A percentile compares a stretch with the other conserved stretches of the same genome.
Evolutionary conservation across 1,140 invertebrate species (phyloP).

Genomic region (Mercenaria mercenaria): DNA sequence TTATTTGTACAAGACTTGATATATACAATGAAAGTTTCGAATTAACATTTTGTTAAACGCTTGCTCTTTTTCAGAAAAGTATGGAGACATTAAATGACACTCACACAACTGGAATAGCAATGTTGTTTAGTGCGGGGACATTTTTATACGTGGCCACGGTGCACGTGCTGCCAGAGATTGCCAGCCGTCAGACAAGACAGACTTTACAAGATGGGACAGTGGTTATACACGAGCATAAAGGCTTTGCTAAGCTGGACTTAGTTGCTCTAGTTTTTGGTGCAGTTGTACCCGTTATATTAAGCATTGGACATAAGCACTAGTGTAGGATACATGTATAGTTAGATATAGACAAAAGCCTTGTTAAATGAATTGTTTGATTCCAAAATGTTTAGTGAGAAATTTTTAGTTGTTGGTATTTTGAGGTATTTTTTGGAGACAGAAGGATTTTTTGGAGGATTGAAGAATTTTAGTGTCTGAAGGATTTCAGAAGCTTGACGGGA

Average conservation of each 20-base stretch:
- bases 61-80: constrained; percentile 85
- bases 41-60: too few relatives aligned
- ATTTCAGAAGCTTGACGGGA: too few relatives aligned
- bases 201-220: constrained; percentile 86
- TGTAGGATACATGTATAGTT: neutral
- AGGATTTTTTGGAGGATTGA: too few relatives aligned
- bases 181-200: constrained; percentile 80
- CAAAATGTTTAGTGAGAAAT: too few relatives aligned
- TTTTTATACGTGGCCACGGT: constrained; percentile 99
- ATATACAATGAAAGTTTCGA: too few relatives aligned
- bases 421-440: neutral
- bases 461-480: too few relatives aligned
- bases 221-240: constrained; percentile 87
- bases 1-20: too few relatives aligned
- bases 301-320: constrained; percentile 95
- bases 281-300: constrained; percentile 94
- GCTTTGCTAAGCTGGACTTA: constrained; percentile 92
- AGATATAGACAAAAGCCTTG: neutral
- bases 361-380: neutral
- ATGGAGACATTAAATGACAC: constrained; percentile 90
- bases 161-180: constrained; percentile 97
- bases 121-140: constrained; percentile 99
- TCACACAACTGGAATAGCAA: constrained; percentile 97
- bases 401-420: too few relatives aligned
- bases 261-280: constrained; percentile 94